phyloP scores from a whole-genome alignment of 1,140 invertebrate species.

The Battus philenor region DNA sequence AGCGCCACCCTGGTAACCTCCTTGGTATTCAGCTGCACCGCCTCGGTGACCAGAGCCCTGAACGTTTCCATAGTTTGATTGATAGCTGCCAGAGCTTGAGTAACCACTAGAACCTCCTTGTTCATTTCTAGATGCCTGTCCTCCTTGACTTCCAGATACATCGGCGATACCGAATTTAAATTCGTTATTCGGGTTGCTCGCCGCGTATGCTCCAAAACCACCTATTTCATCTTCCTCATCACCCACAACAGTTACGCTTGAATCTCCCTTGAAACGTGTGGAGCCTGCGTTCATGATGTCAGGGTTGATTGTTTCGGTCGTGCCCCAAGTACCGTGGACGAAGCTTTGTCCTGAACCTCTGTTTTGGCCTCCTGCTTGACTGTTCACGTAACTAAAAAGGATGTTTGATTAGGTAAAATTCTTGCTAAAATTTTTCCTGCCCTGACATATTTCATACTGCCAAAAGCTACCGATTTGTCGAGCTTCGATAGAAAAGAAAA shows the following conservation, averaged over 20 bases:
- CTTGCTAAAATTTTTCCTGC: too few species aligned
- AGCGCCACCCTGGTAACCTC: conserved; percentile 31
- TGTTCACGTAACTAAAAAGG: conserved; percentile 34
- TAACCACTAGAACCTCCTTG: conserved; percentile 1
- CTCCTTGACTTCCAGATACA: conserved; percentile 29
- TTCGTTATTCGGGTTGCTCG: conserved; percentile 52
- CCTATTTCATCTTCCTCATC: conserved; percentile 53
- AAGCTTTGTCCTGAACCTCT: conserved; percentile 37
- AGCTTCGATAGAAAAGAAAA: too few species aligned
- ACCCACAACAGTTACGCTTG: conserved; percentile 44
- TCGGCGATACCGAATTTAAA: conserved; percentile 59
- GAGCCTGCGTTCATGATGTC: conserved; percentile 65
- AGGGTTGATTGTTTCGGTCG: conserved; percentile 69
- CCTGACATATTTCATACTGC: too few species aligned
- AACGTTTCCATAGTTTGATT: conserved; percentile 15
- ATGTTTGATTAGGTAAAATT: too few species aligned
- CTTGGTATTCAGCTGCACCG: conserved; percentile 22
- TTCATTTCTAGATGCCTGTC: conserved; percentile 5
- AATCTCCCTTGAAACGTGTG: conserved; percentile 45
- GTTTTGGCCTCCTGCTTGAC: conserved; percentile 28
- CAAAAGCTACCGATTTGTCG: too few species aligned
- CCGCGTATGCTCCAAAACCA: conserved; percentile 53
- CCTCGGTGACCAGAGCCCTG: conserved; percentile 14
- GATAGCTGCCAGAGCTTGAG: conserved; percentile 9
- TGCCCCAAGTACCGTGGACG: conserved; percentile 56